These are phyloP conservation scores for Drosophila acutilabella DNA, from an alignment of 2,888 invertebrate genomes.

Conservation along the genomic window DNA sequence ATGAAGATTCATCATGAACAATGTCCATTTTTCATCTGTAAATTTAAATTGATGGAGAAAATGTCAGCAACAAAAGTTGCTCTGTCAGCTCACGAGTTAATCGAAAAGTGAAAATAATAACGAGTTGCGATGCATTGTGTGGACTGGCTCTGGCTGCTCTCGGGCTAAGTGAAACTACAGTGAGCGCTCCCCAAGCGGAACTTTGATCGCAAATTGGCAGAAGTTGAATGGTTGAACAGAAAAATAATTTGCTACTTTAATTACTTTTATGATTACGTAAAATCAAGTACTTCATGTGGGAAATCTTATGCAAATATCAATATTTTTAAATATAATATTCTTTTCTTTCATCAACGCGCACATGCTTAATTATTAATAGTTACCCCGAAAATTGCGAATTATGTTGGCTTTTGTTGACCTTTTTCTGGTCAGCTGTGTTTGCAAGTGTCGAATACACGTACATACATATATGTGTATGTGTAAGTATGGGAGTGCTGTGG, in stretches of 20 bases:
- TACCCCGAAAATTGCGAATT: conserved; percentile 66
- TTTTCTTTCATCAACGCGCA: neutral
- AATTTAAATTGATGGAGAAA: conserved; percentile 73
- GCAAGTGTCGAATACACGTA: neutral
- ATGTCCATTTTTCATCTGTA: conserved; percentile 30
- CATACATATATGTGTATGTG: neutral
- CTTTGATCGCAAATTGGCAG: neutral
- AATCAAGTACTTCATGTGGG: neutral
- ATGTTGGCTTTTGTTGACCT: conserved; percentile 56
- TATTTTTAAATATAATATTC: neutral
- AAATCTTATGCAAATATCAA: neutral
- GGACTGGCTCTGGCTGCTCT: neutral
- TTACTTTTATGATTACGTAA: neutral
- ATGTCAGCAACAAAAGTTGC: conserved; percentile 71
- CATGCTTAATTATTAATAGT: conserved; percentile 21
- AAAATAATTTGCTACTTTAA: neutral
- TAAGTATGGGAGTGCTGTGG: conserved; percentile 16
- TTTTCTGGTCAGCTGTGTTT: conserved; percentile 9
- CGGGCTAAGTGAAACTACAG: neutral
- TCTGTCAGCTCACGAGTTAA: conserved; percentile 39
- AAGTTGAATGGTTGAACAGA: neutral
- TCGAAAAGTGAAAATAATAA: conserved; percentile 58
- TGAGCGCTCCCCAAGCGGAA: too few species aligned
- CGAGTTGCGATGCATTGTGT: conserved; percentile 7
- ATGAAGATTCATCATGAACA: conserved; percentile 23